Evolutionary conservation across 2,113 vertebrate species (phyloP).

Genomic region (Aramus guarauna): DNA sequence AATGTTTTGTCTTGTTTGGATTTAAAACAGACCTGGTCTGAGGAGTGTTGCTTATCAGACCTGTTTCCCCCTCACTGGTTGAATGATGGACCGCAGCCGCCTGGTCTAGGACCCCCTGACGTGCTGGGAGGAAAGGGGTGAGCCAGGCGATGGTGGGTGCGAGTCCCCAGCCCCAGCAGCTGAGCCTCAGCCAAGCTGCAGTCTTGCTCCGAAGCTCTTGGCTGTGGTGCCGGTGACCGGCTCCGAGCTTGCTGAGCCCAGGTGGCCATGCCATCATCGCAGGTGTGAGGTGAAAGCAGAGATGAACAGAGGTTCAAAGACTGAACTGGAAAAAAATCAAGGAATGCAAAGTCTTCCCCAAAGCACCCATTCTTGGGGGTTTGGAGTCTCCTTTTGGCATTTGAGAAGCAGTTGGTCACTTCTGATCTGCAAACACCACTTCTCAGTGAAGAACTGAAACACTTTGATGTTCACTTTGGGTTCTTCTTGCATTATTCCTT

Average conservation of each 20-base stretch:
- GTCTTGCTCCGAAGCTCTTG: rapidly evolving
- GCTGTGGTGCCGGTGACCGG: rapidly evolving
- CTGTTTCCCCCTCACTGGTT: neutral
- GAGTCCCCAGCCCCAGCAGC: neutral
- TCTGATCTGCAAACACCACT: neutral
- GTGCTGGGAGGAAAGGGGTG: neutral
- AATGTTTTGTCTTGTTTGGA: neutral
- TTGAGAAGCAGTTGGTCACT: rapidly evolving
- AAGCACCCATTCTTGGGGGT: rapidly evolving
- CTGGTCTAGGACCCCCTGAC: rapidly evolving
- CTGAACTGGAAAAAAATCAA: neutral
- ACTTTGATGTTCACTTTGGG: neutral
- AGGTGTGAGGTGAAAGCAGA: neutral
- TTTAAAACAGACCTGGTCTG: neutral
- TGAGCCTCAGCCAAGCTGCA: neutral
- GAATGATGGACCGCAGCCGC: neutral
- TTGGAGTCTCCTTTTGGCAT: neutral
- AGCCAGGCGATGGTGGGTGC: rapidly evolving
- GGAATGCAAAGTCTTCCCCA: neutral
- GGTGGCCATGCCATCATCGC: neutral
- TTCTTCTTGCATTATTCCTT: neutral
- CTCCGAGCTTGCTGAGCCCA: rapidly evolving
- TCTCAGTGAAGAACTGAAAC: neutral
- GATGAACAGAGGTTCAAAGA: neutral
- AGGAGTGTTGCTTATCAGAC: neutral